phyloP scores from a whole-genome alignment of 2,797 vertebrate genomes.

The Melanotaenia boesemani region DNA sequence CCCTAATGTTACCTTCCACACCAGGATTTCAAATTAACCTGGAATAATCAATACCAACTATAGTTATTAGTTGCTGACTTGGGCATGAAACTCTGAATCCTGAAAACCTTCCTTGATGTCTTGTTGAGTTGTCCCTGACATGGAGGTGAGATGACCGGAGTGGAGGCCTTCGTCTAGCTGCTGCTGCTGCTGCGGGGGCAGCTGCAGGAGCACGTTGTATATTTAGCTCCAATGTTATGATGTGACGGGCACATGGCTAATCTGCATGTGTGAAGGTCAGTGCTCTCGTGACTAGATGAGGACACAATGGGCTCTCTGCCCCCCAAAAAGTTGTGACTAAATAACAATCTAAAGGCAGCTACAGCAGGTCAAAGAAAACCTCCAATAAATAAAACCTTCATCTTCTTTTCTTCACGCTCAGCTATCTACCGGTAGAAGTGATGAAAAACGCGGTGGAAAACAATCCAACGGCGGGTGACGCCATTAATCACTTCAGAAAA shows the following conservation, averaged over 20 bases:
- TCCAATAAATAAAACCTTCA: background rate
- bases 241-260: slow-evolving; percentile 87
- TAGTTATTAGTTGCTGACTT: too few relatives aligned
- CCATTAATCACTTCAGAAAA: slow-evolving; percentile 1
- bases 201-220: slow-evolving; percentile 16
- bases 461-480: background rate
- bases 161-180: too few relatives aligned
- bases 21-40: too few relatives aligned
- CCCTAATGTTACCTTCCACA: too few relatives aligned
- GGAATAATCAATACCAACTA: too few relatives aligned
- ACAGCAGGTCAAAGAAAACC: slow-evolving; percentile 16
- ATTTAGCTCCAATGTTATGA: slow-evolving; percentile 41
- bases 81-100: too few relatives aligned
- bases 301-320: slow-evolving; percentile 79
- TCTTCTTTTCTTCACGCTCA: background rate
- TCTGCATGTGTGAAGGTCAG: slow-evolving; percentile 95
- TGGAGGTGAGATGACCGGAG: too few relatives aligned
- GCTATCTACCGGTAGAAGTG: slow-evolving; percentile 32
- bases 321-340: slow-evolving; percentile 6
- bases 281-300: slow-evolving; percentile 76
- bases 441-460: background rate
- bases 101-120: too few relatives aligned
- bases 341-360: background rate
- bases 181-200: background rate
- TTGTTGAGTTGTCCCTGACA: too few relatives aligned